These are phyloP conservation scores for Herminia tarsipennalis DNA, from an alignment of 2,888 invertebrate species.

Conservation along the genomic window DNA sequence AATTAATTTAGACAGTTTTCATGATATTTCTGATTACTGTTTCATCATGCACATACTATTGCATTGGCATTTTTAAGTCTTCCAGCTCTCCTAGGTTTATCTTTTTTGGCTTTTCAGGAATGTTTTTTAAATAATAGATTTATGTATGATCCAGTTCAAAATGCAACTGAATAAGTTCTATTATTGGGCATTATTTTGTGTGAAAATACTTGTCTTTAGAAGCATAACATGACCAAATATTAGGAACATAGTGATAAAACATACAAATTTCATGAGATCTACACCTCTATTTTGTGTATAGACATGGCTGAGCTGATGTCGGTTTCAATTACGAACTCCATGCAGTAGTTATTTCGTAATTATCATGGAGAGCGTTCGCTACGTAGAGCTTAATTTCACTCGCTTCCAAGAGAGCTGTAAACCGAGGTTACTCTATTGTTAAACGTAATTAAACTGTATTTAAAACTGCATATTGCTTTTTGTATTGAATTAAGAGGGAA, in stretches of 20 bases:
- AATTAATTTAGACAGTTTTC: too few species aligned
- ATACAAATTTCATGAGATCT: constrained; percentile 14
- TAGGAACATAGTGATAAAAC: constrained; percentile 8
- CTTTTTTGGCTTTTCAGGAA: too few species aligned
- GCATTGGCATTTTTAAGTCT: too few species aligned
- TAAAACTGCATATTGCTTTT: constrained; percentile 12
- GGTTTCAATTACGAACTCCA: constrained; percentile 55
- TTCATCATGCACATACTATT: too few species aligned
- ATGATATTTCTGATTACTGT: too few species aligned
- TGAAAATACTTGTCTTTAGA: too few species aligned
- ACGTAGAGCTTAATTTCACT: constrained; percentile 40
- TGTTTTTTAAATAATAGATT: neutral
- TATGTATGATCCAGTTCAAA: neutral
- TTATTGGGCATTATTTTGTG: too few species aligned
- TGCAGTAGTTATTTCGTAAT: constrained; percentile 51
- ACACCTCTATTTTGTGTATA: constrained; percentile 14
- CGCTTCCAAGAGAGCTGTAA: constrained; percentile 21
- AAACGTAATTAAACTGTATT: constrained; percentile 29
- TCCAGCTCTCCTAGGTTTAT: too few species aligned
- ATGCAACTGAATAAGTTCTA: too few species aligned
- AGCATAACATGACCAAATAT: too few species aligned
- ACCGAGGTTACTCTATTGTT: constrained; percentile 30
- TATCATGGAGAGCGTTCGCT: constrained; percentile 43
- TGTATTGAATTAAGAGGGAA: neutral
- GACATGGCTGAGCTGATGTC: constrained; percentile 23